phyloP scores from a whole-genome alignment of 2,888 invertebrate species.

The Drosophila mimetica region DNA sequence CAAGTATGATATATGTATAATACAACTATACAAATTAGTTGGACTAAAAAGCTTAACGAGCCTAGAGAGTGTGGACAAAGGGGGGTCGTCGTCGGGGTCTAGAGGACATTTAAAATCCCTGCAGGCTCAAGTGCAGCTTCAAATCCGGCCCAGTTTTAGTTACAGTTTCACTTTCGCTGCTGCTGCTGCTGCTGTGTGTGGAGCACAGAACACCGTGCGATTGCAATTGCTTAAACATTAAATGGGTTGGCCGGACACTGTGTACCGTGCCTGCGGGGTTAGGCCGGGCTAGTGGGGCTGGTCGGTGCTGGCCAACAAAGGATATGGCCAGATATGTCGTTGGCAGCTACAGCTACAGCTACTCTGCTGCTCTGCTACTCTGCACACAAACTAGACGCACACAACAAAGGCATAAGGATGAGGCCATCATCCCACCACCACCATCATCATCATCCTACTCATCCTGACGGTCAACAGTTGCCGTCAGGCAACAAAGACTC shows the following conservation, averaged over 20 bases:
- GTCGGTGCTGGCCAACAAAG: conserved; percentile 32
- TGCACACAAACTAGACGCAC: conserved; percentile 21
- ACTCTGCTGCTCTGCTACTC: background rate
- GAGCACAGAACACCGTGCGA: conserved; percentile 11
- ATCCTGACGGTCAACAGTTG: conserved; percentile 41
- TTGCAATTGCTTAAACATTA: conserved; percentile 47
- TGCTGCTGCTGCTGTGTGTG: conserved; percentile 3
- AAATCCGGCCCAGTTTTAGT: conserved; percentile 22
- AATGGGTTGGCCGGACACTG: conserved; percentile 49
- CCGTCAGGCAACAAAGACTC: conserved; percentile 46
- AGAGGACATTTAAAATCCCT: conserved; percentile 18
- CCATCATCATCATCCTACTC: conserved; percentile 17
- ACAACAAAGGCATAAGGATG: conserved; percentile 28
- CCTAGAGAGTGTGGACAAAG: conserved; percentile 8
- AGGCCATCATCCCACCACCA: background rate
- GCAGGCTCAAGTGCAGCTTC: conserved; percentile 34
- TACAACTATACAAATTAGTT: conserved; percentile 27
- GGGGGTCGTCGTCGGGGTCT: background rate
- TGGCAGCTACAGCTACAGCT: conserved; percentile 29
- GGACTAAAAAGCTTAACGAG: conserved; percentile 21
- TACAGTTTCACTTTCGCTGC: conserved; percentile 33
- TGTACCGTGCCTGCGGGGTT: conserved; percentile 30
- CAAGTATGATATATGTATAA: conserved; percentile 23
- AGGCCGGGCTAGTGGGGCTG: conserved; percentile 27
- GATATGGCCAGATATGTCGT: conserved; percentile 43